Evolutionary conservation across 2,113 vertebrate genomes (phyloP).

Genomic region (Plestiodon gilberti): DNA sequence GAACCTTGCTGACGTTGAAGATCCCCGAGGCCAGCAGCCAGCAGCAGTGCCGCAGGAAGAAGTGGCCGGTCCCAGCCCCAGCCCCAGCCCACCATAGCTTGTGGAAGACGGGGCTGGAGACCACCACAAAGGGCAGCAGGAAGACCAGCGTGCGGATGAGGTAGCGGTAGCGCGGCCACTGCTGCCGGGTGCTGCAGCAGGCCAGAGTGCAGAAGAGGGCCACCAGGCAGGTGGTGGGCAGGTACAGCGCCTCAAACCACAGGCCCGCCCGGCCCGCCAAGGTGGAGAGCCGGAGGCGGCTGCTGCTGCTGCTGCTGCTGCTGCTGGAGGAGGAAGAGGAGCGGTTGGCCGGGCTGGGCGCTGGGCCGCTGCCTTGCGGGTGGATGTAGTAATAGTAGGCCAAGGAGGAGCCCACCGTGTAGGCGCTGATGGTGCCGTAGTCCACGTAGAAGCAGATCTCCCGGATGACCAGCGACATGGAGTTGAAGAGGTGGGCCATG

Average conservation of each 20-base stretch:
- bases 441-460: conserved; percentile 84
- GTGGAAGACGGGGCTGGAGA: conserved; percentile 78
- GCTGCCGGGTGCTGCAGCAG: conserved; percentile 79
- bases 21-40: conserved; percentile 79
- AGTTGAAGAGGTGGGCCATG: conserved; percentile 82
- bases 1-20: conserved; percentile 83
- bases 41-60: conserved; percentile 79
- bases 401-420: conserved; percentile 79
- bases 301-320: background rate
- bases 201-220: conserved; percentile 78
- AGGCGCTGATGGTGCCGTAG: conserved; percentile 81
- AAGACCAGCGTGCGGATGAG: conserved; percentile 80
- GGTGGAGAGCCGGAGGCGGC: background rate
- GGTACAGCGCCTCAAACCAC: conserved; percentile 75
- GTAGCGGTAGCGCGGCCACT: conserved; percentile 77
- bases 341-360: background rate
- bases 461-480: conserved; percentile 78
- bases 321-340: background rate
- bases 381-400: conserved; percentile 82
- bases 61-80: conserved; percentile 43
- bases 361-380: conserved; percentile 62
- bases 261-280: conserved; percentile 21
- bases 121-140: conserved; percentile 77
- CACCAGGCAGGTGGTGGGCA: conserved; percentile 74
- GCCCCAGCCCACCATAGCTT: conserved; percentile 67